These are phyloP conservation scores for Ancistrus triradiatus DNA, from an alignment of 2,113 vertebrate genomes.

Conservation along the genomic window DNA sequence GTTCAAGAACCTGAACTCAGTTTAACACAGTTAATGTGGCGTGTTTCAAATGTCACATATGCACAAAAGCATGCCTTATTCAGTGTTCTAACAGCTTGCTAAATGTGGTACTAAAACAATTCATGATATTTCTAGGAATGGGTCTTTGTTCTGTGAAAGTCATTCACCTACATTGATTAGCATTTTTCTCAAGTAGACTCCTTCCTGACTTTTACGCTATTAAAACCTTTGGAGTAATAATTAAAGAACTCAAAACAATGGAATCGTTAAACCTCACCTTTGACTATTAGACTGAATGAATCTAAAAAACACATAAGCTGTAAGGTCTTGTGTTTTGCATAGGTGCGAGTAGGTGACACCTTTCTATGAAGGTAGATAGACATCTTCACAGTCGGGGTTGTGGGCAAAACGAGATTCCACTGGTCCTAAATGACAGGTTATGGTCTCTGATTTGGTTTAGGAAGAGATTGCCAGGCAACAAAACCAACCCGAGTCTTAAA, in stretches of 20 bases:
- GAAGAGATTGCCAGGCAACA: constrained; percentile 64
- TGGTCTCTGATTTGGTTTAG: constrained; percentile 67
- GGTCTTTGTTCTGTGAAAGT: too few relatives aligned
- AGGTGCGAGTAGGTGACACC: neutral
- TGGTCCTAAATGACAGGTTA: constrained; percentile 68
- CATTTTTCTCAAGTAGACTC: too few relatives aligned
- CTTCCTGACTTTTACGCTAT: too few relatives aligned
- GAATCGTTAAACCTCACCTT: too few relatives aligned
- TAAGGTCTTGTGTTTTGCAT: neutral
- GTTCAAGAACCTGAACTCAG: neutral
- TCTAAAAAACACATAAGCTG: neutral
- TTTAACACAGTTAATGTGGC: neutral
- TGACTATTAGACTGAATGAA: too few relatives aligned
- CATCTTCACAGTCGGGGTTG: constrained; percentile 46
- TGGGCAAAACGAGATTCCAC: constrained; percentile 60
- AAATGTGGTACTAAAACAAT: too few relatives aligned
- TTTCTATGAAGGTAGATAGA: constrained; percentile 41
- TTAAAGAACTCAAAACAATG: too few relatives aligned
- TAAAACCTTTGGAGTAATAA: too few relatives aligned
- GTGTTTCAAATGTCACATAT: neutral
- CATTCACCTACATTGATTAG: too few relatives aligned
- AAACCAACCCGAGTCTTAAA: constrained; percentile 63
- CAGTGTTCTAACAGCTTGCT: too few relatives aligned
- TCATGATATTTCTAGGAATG: too few relatives aligned
- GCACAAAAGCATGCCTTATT: too few relatives aligned